These are phyloP conservation scores for Eriosoma lanigerum DNA, from an alignment of 1,140 invertebrate species.

Conservation along the genomic window DNA sequence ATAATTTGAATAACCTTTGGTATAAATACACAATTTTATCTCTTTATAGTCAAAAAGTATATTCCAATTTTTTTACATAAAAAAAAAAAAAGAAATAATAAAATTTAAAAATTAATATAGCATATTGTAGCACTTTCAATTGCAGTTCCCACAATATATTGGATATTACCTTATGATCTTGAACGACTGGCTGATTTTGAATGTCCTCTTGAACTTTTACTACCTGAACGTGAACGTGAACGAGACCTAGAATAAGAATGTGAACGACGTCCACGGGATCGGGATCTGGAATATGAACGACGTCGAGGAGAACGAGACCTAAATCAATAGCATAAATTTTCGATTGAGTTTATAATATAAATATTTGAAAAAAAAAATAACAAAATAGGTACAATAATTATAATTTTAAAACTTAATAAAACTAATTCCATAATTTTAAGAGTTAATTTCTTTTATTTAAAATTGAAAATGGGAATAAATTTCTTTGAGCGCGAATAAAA, in stretches of 20 bases:
- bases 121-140: no score
- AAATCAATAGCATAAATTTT: constrained; percentile 54
- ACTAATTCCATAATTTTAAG: not conserved
- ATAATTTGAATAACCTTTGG: no score
- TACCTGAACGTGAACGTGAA: constrained; percentile 57
- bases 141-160: not conserved
- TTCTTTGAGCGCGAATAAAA: constrained; percentile 8
- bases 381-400: not conserved
- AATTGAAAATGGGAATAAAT: not conserved
- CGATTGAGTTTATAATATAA: not conserved
- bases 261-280: constrained; percentile 46
- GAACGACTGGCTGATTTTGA: constrained; percentile 46
- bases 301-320: constrained; percentile 57
- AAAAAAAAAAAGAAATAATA: no score
- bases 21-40: no score
- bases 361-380: not conserved
- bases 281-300: constrained; percentile 52
- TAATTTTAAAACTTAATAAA: not conserved
- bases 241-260: constrained; percentile 63
- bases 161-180: constrained; percentile 39
- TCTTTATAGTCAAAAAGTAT: no score
- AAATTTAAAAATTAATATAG: no score
- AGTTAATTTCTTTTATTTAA: constrained; percentile 18
- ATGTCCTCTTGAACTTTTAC: constrained; percentile 47
- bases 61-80: no score